Conservation (phyloP, 2,888 invertebrate genomes). For the Phengaris arion region DNA sequence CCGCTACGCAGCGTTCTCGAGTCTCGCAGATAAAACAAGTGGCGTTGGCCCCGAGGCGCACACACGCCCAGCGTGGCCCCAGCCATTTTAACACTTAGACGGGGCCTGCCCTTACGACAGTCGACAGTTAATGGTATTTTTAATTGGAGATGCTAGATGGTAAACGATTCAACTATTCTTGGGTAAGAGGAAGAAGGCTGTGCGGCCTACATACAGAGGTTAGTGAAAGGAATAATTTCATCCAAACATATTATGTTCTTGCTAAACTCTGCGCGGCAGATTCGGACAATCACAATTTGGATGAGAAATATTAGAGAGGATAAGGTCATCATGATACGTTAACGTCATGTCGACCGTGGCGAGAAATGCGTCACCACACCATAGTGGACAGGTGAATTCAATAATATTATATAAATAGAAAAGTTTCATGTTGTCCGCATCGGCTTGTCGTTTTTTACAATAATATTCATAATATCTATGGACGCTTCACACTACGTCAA, state of each 20-base stretch:
- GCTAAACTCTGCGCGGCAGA: background rate
- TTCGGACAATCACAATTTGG: background rate
- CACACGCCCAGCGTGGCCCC: background rate
- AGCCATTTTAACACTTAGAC: background rate
- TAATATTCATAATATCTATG: too few species aligned
- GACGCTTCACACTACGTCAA: too few species aligned
- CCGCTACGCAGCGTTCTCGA: background rate
- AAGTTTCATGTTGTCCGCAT: too few species aligned
- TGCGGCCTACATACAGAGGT: background rate
- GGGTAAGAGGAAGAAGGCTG: slow-evolving; percentile 11
- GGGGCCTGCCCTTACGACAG: background rate
- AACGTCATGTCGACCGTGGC: too few species aligned
- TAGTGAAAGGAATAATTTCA: slow-evolving; percentile 8
- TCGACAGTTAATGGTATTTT: background rate
- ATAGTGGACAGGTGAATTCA: too few species aligned
- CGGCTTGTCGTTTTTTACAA: too few species aligned
- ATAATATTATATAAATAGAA: too few species aligned
- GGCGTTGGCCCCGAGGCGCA: background rate
- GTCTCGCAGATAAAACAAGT: background rate
- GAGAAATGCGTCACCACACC: too few species aligned
- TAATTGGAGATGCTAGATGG: background rate
- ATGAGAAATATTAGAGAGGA: background rate
- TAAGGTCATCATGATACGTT: background rate
- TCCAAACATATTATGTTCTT: background rate
- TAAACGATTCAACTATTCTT: background rate